Evolutionary conservation across 2,113 vertebrate species (phyloP).

Genomic region (Plotosus lineatus): DNA sequence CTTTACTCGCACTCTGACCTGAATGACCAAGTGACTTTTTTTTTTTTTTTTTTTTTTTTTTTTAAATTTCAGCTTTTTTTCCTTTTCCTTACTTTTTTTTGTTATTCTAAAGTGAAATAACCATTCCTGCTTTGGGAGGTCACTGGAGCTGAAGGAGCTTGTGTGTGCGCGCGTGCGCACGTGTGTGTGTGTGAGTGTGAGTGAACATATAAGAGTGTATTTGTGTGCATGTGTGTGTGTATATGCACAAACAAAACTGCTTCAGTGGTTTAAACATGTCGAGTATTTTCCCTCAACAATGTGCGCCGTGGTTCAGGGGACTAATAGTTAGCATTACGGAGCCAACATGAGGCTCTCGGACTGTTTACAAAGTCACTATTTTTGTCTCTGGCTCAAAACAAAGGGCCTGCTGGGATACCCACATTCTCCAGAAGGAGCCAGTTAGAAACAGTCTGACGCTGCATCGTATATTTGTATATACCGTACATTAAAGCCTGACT

Average conservation of each 20-base stretch:
- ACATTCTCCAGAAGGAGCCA: conserved; percentile 54
- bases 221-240: conserved; percentile 27
- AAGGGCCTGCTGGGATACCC: conserved; percentile 54
- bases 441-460: conserved; percentile 41
- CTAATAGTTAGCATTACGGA: conserved; percentile 21
- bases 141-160: conserved; percentile 66
- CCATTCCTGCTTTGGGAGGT: conserved; percentile 73
- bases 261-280: conserved; percentile 53
- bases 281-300: conserved; percentile 48
- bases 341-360: conserved; percentile 27
- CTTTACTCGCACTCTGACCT: conserved; percentile 33
- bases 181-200: conserved; percentile 24
- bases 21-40: conserved; percentile 50
- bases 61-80: conserved; percentile 8
- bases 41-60: conserved; percentile 19
- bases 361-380: conserved; percentile 44
- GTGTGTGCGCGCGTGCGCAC: conserved; percentile 28
- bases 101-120: conserved; percentile 45
- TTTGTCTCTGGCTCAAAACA: conserved; percentile 15
- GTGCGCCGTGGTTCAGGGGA: conserved; percentile 33
- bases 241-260: conserved; percentile 46
- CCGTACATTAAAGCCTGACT: conserved; percentile 23
- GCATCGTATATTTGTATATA: conserved; percentile 61
- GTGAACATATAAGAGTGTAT: background rate
- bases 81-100: conserved; percentile 18